A percentile compares a stretch with the other conserved stretches of the same genome.
Evolutionary conservation across 2,888 invertebrate genomes (phyloP).

Genomic region (Amblyjoppa fuscipennis): DNA sequence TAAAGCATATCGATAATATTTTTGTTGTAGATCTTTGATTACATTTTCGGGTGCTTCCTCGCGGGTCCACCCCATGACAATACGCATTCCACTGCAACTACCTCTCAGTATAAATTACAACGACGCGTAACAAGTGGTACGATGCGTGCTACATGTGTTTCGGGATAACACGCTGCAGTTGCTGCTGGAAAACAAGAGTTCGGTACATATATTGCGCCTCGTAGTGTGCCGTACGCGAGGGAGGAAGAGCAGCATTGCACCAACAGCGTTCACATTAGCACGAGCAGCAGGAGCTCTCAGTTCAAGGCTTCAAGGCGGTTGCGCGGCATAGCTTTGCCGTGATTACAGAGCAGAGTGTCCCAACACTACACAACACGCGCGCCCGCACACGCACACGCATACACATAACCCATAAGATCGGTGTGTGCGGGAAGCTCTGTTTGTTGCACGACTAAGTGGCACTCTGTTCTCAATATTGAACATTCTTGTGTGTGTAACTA

Average conservation of each 20-base stretch:
- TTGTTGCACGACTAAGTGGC: slow-evolving; percentile 42
- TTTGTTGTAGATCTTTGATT: no score
- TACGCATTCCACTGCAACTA: no score
- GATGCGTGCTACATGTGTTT: not conserved
- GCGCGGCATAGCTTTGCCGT: slow-evolving; percentile 18
- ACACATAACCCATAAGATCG: not conserved
- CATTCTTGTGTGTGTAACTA: slow-evolving; percentile 5
- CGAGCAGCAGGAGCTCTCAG: slow-evolving; percentile 10
- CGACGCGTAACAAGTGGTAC: slow-evolving; percentile 8
- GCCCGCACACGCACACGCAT: not conserved
- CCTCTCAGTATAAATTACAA: not conserved
- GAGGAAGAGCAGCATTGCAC: slow-evolving; percentile 10
- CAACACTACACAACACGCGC: not conserved
- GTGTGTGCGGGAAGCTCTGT: not conserved
- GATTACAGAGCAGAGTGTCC: slow-evolving; percentile 39
- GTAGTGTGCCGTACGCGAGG: not conserved
- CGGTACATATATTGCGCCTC: not conserved
- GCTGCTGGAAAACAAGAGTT: not conserved
- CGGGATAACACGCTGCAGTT: slow-evolving; percentile 14
- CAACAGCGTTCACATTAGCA: not conserved
- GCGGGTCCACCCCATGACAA: no score
- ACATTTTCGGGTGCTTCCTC: no score
- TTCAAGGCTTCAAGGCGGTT: slow-evolving; percentile 24
- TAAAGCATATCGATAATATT: not conserved
- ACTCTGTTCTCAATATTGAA: slow-evolving; percentile 15